These are phyloP conservation scores for Gracilinanus agilis DNA, from an alignment of 2,113 vertebrate genomes.

Conservation along the genomic window DNA sequence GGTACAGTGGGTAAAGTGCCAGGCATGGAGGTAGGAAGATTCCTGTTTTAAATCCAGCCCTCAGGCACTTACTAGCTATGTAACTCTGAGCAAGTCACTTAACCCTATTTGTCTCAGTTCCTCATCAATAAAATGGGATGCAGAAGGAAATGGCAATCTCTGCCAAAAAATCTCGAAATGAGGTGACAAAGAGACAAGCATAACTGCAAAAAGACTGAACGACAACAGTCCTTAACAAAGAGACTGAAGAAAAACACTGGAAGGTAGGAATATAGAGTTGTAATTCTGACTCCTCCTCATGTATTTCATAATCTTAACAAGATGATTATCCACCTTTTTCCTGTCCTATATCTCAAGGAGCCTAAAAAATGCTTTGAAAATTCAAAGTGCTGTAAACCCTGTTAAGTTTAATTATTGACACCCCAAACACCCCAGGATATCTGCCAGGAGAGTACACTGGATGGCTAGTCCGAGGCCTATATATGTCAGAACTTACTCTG, in stretches of 20 bases:
- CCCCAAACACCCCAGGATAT: neutral
- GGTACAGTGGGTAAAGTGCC: too few species aligned
- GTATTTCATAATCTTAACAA: neutral
- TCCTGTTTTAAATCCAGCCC: too few species aligned
- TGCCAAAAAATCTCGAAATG: neutral
- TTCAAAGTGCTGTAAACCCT: neutral
- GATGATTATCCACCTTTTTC: neutral
- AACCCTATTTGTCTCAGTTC: too few species aligned
- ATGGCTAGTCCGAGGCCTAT: neutral
- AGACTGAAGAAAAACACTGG: neutral
- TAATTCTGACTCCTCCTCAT: neutral
- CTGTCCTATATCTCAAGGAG: constrained; percentile 20
- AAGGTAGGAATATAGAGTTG: neutral
- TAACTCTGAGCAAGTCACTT: too few species aligned
- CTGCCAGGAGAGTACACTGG: neutral
- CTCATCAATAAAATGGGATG: too few species aligned
- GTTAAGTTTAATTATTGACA: neutral
- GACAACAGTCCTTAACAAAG: too few species aligned
- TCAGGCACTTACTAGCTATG: too few species aligned
- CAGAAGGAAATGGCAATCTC: too few species aligned
- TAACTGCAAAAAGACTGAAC: too few species aligned
- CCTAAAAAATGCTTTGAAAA: constrained; percentile 40
- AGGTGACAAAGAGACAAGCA: too few species aligned
- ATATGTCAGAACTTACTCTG: neutral
- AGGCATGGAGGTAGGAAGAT: too few species aligned